Percentiles rank a stretch among this genome's conserved stretches.
These are phyloP conservation scores for Trisateles emortualis DNA, from an alignment of 2,888 invertebrate species.

Conservation along the genomic window DNA sequence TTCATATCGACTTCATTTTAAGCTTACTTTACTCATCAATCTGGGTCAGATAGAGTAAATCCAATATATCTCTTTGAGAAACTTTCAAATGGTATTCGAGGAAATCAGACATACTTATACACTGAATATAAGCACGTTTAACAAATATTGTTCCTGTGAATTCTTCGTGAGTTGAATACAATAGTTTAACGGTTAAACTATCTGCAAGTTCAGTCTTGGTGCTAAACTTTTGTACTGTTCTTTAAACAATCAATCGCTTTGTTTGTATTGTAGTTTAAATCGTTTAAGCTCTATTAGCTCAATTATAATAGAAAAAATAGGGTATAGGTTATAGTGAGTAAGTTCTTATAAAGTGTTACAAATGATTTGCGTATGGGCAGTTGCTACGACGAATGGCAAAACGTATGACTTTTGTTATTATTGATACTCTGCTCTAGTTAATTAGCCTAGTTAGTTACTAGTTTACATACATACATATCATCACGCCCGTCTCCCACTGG, in stretches of 20 bases:
- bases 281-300: no score
- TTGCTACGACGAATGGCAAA: no score
- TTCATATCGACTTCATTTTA: neutral
- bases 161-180: neutral
- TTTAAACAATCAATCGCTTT: neutral
- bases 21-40: conserved; percentile 10
- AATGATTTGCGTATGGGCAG: no score
- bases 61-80: conserved; percentile 3
- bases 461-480: no score
- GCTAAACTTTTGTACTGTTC: no score
- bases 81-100: conserved; percentile 1
- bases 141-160: conserved; percentile 6
- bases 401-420: no score
- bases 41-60: conserved; percentile 13
- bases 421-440: no score
- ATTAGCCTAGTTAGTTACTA: no score
- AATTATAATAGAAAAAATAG: no score
- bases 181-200: conserved; percentile 5
- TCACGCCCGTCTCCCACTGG: no score
- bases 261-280: neutral
- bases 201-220: neutral
- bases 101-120: neutral
- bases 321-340: no score
- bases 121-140: neutral
- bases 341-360: no score